Conservation (phyloP, 64 coral and sea anemone genomes). For the Cladopsammia gracilis region DNA sequence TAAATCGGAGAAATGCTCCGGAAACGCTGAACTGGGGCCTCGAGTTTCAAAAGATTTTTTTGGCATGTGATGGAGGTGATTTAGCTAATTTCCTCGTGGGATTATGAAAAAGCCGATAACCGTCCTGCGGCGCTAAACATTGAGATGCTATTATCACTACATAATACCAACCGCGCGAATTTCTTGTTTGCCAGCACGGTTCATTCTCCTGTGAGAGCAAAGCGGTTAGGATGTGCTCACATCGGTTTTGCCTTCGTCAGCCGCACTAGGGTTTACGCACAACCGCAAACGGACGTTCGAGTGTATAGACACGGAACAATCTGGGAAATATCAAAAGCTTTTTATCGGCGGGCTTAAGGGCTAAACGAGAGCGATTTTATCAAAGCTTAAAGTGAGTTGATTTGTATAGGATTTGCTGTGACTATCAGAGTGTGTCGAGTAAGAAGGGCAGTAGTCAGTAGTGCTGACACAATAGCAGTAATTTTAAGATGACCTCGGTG, state of each 20-base stretch:
- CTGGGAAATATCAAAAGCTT: constrained; percentile 32
- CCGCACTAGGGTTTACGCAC: constrained; percentile 16
- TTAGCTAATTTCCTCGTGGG: constrained; percentile 92
- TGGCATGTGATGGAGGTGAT: constrained; percentile 60
- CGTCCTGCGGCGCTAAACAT: constrained; percentile 58
- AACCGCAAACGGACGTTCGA: constrained; percentile 23
- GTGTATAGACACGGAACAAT: constrained; percentile 6
- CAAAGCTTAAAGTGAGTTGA: neutral
- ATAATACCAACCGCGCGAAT: constrained; percentile 37
- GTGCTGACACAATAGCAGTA: constrained; percentile 86
- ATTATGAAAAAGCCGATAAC: constrained; percentile 96
- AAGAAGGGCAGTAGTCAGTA: constrained; percentile 19
- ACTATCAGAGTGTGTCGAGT: constrained; percentile 63
- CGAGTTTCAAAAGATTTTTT: constrained; percentile 57
- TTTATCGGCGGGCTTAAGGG: neutral
- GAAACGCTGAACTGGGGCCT: neutral
- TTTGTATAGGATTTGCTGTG: constrained; percentile 32
- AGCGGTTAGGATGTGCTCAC: constrained; percentile 26
- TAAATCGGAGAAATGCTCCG: constrained; percentile 22
- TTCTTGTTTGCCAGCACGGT: constrained; percentile 53
- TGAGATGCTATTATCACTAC: constrained; percentile 44
- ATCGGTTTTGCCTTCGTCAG: constrained; percentile 41
- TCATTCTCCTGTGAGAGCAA: constrained; percentile 56
- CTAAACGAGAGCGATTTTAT: constrained; percentile 8
- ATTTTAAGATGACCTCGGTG: constrained; percentile 96